phyloP scores from a whole-genome alignment of 2,888 invertebrate genomes.

The Eristalis tenax region DNA sequence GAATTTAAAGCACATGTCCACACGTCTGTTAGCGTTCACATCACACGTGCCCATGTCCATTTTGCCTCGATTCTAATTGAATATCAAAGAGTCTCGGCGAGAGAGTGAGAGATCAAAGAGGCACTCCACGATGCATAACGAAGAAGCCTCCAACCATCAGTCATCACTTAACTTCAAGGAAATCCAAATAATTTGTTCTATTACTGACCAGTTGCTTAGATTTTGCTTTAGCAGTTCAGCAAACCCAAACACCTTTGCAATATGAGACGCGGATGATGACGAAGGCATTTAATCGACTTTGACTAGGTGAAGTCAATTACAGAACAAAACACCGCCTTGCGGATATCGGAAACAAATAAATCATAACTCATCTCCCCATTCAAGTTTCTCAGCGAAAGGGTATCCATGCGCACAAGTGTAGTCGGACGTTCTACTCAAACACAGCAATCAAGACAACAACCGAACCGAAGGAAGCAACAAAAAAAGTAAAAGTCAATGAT shows the following conservation, averaged over 20 bases:
- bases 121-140: background rate
- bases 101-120: background rate
- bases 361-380: constrained; percentile 21
- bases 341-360: background rate
- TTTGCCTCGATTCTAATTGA: constrained; percentile 14
- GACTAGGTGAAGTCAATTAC: constrained; percentile 30
- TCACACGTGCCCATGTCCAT: background rate
- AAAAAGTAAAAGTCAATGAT: constrained; percentile 51
- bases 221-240: constrained; percentile 24
- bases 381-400: background rate
- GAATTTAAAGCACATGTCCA: constrained; percentile 27
- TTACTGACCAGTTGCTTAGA: background rate
- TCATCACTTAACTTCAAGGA: constrained; percentile 11
- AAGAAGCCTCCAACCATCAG: background rate
- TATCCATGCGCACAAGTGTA: background rate
- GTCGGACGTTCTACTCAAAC: background rate
- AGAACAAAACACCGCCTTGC: background rate
- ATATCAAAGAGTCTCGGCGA: constrained; percentile 1
- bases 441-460: background rate
- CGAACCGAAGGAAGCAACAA: background rate
- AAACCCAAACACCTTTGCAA: constrained; percentile 25
- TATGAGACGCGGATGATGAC: background rate
- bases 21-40: background rate
- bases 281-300: background rate
- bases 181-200: constrained; percentile 7